Evolutionary conservation across 2,113 vertebrate genomes (phyloP).

Genomic region (Xyliphius kryptos): DNA sequence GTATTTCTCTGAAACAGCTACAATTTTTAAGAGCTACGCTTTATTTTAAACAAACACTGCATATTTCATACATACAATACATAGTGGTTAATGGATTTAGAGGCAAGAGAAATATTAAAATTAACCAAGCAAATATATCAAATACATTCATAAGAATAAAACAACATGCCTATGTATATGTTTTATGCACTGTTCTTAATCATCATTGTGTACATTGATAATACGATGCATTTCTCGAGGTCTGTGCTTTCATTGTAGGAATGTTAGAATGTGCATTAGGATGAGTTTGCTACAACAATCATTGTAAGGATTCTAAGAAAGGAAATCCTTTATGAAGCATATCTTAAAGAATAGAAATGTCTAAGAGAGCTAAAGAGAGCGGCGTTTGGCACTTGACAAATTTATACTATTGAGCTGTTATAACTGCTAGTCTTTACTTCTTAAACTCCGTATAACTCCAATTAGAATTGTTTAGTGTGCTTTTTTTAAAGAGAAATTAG

Average conservation of each 20-base stretch:
- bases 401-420: background rate
- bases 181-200: constrained; percentile 23
- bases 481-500: constrained; percentile 14
- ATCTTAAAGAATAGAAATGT: background rate
- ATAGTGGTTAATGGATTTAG: constrained; percentile 18
- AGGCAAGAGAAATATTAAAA: constrained; percentile 20
- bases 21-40: too few species aligned
- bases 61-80: too few species aligned
- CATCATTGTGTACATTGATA: too few species aligned
- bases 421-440: constrained; percentile 6
- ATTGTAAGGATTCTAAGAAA: constrained; percentile 54
- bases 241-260: constrained; percentile 13
- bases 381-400: constrained; percentile 1
- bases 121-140: constrained; percentile 37
- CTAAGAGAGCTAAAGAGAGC: constrained; percentile 6
- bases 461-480: constrained; percentile 8
- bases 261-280: constrained; percentile 66
- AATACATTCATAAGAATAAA: constrained; percentile 1
- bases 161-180: constrained; percentile 1
- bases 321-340: too few species aligned
- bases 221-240: constrained; percentile 7
- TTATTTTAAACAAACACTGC: background rate
- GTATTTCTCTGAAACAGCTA: too few species aligned
- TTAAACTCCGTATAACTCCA: background rate
- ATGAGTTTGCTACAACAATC: constrained; percentile 65